These are phyloP conservation scores for Lasioglossum villosulum DNA, from an alignment of 2,888 invertebrate genomes.

Conservation along the genomic window DNA sequence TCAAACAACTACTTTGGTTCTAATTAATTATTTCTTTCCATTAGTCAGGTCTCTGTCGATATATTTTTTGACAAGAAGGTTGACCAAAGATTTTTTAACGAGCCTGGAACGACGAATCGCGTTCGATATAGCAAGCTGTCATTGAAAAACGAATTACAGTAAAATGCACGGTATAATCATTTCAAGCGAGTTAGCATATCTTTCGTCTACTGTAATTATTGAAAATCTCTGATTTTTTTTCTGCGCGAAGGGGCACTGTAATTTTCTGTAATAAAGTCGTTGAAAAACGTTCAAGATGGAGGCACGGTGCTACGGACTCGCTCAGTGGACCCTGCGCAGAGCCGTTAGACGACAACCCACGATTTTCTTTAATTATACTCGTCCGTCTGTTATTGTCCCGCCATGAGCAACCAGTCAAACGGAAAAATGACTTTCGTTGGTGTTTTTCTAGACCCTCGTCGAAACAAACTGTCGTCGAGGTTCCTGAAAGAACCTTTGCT, in stretches of 20 bases:
- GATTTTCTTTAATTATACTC: constrained; percentile 53
- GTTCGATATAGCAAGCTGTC: not conserved
- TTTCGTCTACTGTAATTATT: not conserved
- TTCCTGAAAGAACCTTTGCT: not conserved
- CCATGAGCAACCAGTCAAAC: not conserved
- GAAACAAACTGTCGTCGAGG: not conserved
- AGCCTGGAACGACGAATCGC: not conserved
- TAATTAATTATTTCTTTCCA: no score
- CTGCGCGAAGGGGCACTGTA: not conserved
- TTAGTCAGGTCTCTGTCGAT: no score
- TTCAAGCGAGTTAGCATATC: not conserved
- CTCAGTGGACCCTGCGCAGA: constrained; percentile 62
- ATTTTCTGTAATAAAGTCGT: constrained; percentile 6
- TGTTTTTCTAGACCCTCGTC: not conserved
- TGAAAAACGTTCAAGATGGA: not conserved
- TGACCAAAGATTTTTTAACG: not conserved
- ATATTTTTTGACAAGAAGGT: no score
- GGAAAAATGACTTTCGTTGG: not conserved
- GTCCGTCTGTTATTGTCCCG: constrained; percentile 23
- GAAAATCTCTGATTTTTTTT: not conserved
- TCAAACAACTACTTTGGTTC: no score
- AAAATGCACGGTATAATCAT: not conserved
- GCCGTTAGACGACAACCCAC: constrained; percentile 69
- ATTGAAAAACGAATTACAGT: not conserved
- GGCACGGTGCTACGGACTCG: constrained; percentile 68